Evolutionary conservation across 2,888 invertebrate genomes (phyloP), one percentile per base, ranked within the genome.

Genomic region (Synergus itoensis): DNA sequence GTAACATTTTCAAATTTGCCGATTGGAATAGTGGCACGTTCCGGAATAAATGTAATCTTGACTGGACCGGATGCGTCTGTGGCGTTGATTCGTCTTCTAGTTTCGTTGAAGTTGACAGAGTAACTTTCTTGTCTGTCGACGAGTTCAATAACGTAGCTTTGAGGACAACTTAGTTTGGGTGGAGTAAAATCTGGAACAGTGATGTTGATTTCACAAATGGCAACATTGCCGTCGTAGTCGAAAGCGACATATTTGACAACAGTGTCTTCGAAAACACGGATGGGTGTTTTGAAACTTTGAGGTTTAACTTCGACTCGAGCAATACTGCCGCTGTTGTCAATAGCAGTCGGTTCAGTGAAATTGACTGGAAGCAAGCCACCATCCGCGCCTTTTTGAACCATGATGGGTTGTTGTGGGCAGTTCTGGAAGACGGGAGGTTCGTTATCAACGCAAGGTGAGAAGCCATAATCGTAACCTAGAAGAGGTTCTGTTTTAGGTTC

Each of bases 361-460:
- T 98, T 98, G 0, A 98, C 97, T 0, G 98, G 97, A 81, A 97
- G 92, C 64, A 98, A 93, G n/a, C 98, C 98, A 60, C 98, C 98
- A 86, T 97, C 96, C 0, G 96, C 94, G 88, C 98, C 98, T 78
- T 97, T 97, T 89, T 96, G 96, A 0, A 98, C 98, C 41, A 97
- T 94, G 76, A 99, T 96, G 11, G 98, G 98, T 89, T 98, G 97
- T 88, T 97, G 97, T 7, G 99, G 99, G 87, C 99, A 99, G 90
- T 99, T 98, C 92, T 97, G 97, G 95, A 99, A 99, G 11, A 97
- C 96, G 41, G 99, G 99, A 4, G 99, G 98, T 89, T 99, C 99
- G 88, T 98, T 98, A 92, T 99, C 97, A 86, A 98, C 98, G 92
- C 98, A 98, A 0, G 98, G 97, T 0, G 98, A 98, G 91, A 97